phyloP scores from a whole-genome alignment of 2,113 vertebrate genomes.

The Megalops atlanticus region DNA sequence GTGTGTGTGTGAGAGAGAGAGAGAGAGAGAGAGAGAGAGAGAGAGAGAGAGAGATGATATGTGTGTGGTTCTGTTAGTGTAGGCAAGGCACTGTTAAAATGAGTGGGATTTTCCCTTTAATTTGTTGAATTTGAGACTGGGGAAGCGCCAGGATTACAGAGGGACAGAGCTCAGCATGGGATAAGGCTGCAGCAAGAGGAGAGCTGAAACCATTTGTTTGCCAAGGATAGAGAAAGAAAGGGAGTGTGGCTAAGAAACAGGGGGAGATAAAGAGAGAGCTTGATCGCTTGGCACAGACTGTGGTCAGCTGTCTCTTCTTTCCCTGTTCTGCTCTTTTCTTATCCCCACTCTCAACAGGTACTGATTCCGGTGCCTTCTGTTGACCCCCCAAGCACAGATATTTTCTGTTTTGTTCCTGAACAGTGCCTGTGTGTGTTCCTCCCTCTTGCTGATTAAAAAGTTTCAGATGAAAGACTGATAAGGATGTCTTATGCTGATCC shows the following conservation, averaged over 20 bases:
- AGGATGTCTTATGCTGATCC: slow-evolving; percentile 5
- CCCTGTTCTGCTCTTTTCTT: neutral
- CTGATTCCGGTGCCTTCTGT: neutral
- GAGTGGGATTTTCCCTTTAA: neutral
- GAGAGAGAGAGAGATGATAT: neutral
- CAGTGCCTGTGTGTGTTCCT: no score
- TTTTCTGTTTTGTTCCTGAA: neutral
- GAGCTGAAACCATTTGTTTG: neutral
- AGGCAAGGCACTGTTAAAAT: neutral
- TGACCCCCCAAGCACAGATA: neutral
- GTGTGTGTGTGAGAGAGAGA: neutral
- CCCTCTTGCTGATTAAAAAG: neutral
- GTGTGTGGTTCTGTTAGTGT: no score
- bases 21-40: neutral
- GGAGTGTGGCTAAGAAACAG: no score
- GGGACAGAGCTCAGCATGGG: neutral
- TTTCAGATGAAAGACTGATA: neutral
- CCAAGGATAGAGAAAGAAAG: neutral
- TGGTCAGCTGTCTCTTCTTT: neutral
- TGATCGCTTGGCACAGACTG: neutral
- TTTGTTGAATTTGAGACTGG: neutral
- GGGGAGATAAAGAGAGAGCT: neutral
- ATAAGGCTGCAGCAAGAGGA: neutral
- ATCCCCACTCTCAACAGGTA: neutral
- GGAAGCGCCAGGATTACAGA: neutral